phyloP scores from a whole-genome alignment of 1,140 invertebrate species.

The Nasonia giraulti region DNA sequence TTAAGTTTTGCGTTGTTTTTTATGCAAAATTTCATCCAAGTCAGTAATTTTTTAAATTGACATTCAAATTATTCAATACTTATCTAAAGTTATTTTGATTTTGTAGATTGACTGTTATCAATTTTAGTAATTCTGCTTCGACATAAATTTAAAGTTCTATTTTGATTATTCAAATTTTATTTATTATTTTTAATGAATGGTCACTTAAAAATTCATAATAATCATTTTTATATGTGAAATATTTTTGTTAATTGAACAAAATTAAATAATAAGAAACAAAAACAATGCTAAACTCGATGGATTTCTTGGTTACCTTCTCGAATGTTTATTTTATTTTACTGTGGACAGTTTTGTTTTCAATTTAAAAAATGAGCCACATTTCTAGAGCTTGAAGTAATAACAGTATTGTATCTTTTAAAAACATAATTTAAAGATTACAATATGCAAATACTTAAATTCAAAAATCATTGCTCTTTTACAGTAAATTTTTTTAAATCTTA shows the following conservation, averaged over 20 bases:
- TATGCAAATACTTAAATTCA: neutral
- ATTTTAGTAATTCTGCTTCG: neutral
- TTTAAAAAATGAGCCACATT: constrained; percentile 37
- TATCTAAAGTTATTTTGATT: neutral
- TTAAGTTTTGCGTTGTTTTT: constrained; percentile 5
- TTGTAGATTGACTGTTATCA: neutral
- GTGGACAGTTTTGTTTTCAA: constrained; percentile 1
- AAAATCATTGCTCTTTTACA: constrained; percentile 37
- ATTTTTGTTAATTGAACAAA: neutral
- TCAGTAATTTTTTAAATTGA: neutral
- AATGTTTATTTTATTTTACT: constrained; percentile 18
- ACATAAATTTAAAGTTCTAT: neutral
- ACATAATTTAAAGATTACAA: neutral
- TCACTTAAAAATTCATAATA: neutral
- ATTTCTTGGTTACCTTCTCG: neutral
- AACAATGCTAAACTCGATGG: neutral
- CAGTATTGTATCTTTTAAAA: constrained; percentile 4
- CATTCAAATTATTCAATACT: neutral
- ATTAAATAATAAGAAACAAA: neutral
- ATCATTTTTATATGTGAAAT: neutral
- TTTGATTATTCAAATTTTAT: neutral
- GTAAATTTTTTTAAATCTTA: constrained; percentile 20
- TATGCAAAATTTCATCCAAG: neutral
- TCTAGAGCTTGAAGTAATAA: constrained; percentile 40
- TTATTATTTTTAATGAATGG: neutral